A percentile compares a stretch with the other conserved stretches of the same genome.
Evolutionary conservation across 2,888 invertebrate species (phyloP).

Genomic region (Seira ritae): DNA sequence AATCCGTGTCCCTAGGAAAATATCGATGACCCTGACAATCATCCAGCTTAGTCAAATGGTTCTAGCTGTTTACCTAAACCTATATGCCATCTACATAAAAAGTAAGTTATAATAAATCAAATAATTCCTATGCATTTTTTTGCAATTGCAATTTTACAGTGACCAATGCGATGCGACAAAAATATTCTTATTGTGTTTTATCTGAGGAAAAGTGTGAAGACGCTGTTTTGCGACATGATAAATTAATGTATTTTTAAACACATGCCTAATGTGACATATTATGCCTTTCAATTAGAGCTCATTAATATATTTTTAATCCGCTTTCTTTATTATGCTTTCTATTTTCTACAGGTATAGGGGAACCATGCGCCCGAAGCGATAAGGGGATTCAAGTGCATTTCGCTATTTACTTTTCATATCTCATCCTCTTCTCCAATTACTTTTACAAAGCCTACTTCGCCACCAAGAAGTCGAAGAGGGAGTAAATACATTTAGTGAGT

Average conservation of each 20-base stretch:
- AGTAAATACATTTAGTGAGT: too few relatives aligned
- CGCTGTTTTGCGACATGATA: too few relatives aligned
- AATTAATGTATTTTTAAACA: too few relatives aligned
- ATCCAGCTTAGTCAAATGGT: conserved; percentile 96
- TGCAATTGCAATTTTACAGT: neutral
- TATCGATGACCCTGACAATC: conserved; percentile 94
- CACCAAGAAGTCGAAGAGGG: conserved; percentile 27
- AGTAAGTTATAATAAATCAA: conserved; percentile 77
- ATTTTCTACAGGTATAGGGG: conserved; percentile 76
- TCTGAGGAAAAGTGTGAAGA: neutral
- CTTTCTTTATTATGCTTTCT: neutral
- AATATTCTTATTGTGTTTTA: neutral
- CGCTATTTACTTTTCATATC: conserved; percentile 96
- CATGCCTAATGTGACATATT: too few relatives aligned
- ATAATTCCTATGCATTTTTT: neutral
- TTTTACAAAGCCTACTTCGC: conserved; percentile 91
- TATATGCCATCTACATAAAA: conserved; percentile 86
- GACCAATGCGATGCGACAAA: too few relatives aligned
- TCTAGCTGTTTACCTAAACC: conserved; percentile 91
- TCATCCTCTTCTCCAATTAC: conserved; percentile 94
- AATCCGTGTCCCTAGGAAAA: conserved; percentile 86
- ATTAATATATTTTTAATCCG: neutral
- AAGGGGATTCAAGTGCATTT: conserved; percentile 91
- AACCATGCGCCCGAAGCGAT: conserved; percentile 88
- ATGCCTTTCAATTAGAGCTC: too few relatives aligned